These are phyloP conservation scores for Menidia beryllina DNA, from an alignment of 2,113 vertebrate genomes.

Conservation along the genomic window DNA sequence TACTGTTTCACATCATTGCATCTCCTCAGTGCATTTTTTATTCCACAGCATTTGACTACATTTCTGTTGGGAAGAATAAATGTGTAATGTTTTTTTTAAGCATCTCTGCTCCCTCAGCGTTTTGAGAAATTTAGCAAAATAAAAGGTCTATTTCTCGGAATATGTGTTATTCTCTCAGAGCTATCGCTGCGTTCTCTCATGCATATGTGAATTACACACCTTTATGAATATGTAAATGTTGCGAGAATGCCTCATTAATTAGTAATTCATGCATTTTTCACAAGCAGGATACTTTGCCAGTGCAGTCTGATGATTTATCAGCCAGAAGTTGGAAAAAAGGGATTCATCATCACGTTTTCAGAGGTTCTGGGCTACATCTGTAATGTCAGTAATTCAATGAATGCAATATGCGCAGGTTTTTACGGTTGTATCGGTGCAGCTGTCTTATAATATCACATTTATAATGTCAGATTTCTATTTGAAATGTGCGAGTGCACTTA, in stretches of 20 bases:
- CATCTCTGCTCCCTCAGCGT: slow-evolving; percentile 75
- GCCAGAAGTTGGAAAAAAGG: slow-evolving; percentile 64
- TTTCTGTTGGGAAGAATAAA: slow-evolving; percentile 84
- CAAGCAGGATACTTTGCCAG: slow-evolving; percentile 79
- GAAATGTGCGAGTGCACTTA: slow-evolving; percentile 48
- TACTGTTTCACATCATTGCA: slow-evolving; percentile 84
- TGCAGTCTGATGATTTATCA: slow-evolving; percentile 83
- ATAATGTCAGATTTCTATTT: slow-evolving; percentile 49
- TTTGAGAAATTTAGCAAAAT: slow-evolving; percentile 81
- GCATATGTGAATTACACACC: slow-evolving; percentile 86
- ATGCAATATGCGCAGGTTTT: slow-evolving; percentile 69
- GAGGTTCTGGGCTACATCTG: slow-evolving; percentile 76
- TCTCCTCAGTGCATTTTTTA: slow-evolving; percentile 82
- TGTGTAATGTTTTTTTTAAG: slow-evolving; percentile 79
- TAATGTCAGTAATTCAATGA: slow-evolving; percentile 77
- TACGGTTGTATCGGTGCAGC: slow-evolving; percentile 57
- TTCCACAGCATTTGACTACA: slow-evolving; percentile 80
- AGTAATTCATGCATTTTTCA: slow-evolving; percentile 89
- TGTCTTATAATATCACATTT: slow-evolving; percentile 64
- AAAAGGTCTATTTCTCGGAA: slow-evolving; percentile 76
- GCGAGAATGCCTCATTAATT: slow-evolving; percentile 87
- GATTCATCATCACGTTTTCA: slow-evolving; percentile 81
- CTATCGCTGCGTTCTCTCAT: slow-evolving; percentile 82
- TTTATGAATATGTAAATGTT: slow-evolving; percentile 88
- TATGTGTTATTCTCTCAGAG: slow-evolving; percentile 78